Evolutionary conservation across 30 jellyfish, hydroid and myxozoan genomes (phyloP).

Genomic region (Catostylus mosaicus): DNA sequence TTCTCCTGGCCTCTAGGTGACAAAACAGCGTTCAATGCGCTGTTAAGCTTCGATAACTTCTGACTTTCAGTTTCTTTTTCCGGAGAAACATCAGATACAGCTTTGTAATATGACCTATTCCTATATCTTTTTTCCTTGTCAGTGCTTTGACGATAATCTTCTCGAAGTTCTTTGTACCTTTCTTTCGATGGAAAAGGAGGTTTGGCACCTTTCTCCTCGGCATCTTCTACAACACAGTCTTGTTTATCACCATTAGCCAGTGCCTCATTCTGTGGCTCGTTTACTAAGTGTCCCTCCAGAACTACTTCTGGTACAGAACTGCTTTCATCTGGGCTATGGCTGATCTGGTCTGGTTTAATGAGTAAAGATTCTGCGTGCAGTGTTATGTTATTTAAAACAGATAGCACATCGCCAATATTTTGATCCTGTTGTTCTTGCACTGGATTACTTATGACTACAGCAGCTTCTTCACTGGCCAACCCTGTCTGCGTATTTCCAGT

Average conservation of each 20-base stretch:
- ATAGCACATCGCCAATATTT: conserved; percentile 28
- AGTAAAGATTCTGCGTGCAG: conserved; percentile 40
- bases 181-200: not conserved
- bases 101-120: conserved; percentile 62
- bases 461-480: not conserved
- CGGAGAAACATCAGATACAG: conserved; percentile 30
- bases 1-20: not conserved
- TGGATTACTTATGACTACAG: not conserved
- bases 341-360: not conserved
- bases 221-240: not conserved
- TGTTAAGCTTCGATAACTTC: conserved; percentile 25
- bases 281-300: not conserved
- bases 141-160: not conserved
- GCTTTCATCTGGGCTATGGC: not conserved
- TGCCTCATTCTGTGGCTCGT: not conserved
- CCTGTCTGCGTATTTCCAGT: not conserved
- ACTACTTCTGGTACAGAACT: not conserved
- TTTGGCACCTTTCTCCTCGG: not conserved
- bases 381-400: conserved; percentile 39
- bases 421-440: not conserved
- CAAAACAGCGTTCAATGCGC: conserved; percentile 10
- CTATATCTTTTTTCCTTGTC: not conserved
- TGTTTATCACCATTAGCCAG: not conserved
- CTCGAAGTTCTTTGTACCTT: not conserved
- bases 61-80: conserved; percentile 8